Conservation (phyloP, 2,888 invertebrate genomes). For the Cryptocephalus primarius region DNA sequence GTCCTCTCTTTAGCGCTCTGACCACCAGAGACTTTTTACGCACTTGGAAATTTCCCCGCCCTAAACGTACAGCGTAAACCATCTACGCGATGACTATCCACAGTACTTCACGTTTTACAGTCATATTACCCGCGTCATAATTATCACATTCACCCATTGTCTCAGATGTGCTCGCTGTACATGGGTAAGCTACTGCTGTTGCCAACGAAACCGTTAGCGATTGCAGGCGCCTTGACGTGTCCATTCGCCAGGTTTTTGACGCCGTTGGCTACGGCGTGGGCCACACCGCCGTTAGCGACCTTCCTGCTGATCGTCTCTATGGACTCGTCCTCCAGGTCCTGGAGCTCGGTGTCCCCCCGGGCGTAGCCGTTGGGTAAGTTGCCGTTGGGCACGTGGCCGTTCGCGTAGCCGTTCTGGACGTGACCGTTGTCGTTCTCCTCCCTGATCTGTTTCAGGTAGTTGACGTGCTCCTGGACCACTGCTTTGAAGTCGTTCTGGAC, state of each 20-base stretch:
- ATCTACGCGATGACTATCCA: no score
- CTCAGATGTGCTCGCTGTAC: slow-evolving; percentile 30
- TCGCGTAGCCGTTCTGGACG: slow-evolving; percentile 18
- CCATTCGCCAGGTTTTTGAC: slow-evolving; percentile 34
- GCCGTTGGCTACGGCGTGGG: slow-evolving; percentile 34
- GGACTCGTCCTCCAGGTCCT: slow-evolving; percentile 29
- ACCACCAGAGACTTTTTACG: no score
- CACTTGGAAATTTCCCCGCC: no score
- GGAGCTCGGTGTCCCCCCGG: slow-evolving; percentile 19
- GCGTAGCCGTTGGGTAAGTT: slow-evolving; percentile 15
- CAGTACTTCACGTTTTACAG: no score
- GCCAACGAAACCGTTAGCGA: slow-evolving; percentile 27
- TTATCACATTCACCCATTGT: neutral
- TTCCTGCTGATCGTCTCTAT: slow-evolving; percentile 31
- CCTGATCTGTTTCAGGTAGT: slow-evolving; percentile 38
- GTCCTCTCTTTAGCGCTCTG: no score
- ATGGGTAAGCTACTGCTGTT: slow-evolving; percentile 11
- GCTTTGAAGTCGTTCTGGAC: slow-evolving; percentile 69
- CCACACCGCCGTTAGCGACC: slow-evolving; percentile 25
- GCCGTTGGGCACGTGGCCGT: slow-evolving; percentile 20
- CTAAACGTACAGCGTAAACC: no score
- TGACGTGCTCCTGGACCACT: slow-evolving; percentile 57
- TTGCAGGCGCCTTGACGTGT: slow-evolving; percentile 1
- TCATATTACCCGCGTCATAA: no score
- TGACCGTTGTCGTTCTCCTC: slow-evolving; percentile 14